Conservation (phyloP, 2,113 vertebrate genomes). For the Hemibagrus wyckioides region DNA sequence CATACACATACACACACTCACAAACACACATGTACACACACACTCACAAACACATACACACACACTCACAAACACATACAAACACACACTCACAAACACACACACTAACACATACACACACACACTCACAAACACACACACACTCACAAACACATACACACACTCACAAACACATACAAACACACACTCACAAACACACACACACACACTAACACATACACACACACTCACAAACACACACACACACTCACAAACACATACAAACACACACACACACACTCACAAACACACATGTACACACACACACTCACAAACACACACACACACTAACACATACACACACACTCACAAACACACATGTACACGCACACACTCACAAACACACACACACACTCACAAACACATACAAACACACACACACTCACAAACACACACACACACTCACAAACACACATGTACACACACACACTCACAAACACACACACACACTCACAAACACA, state of each 20-base stretch:
- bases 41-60: conserved; percentile 63
- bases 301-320: conserved; percentile 71
- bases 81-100: neutral
- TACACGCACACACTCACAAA: neutral
- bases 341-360: conserved; percentile 69
- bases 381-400: no score
- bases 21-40: no score
- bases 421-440: conserved; percentile 63
- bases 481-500: conserved; percentile 63
- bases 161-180: no score
- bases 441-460: neutral
- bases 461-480: no score
- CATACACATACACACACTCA: conserved; percentile 66
- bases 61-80: conserved; percentile 65
- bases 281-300: neutral
- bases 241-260: conserved; percentile 65
- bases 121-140: conserved; percentile 64
- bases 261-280: no score
- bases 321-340: conserved; percentile 55
- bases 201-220: conserved; percentile 30
- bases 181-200: conserved; percentile 60
- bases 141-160: neutral
- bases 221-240: conserved; percentile 59
- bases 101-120: neutral
- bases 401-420: neutral